Base-by-base conservation (phyloP, 2,797 vertebrate genomes). In the Gallinago stenura region DNA sequence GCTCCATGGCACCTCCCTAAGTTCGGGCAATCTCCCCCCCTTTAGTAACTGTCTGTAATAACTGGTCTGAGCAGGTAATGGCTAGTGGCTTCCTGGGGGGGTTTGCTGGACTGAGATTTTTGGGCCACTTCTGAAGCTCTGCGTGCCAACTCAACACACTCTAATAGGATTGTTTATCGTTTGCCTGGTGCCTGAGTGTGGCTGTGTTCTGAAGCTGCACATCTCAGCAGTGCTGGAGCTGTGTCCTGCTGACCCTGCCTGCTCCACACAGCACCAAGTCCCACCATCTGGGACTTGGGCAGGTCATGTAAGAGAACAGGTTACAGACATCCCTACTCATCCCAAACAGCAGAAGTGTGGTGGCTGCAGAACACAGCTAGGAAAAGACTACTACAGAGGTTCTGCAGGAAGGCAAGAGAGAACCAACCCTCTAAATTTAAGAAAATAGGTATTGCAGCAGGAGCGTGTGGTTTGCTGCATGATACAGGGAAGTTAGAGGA, bases 21-120 rank as follows among this genome's bases (percentile, higher is more conserved):
- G 17, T 6, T 21, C 0, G 3, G 61, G 41, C 5, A 20, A 21
- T 8, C 50, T 39, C 37, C 35, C 41, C 41, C 12, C 2, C 28
- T 69, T 17, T 10, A 24, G 30, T 3, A 13, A 25, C 39, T 15
- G 46, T 24, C 37, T 37, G 37, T 37, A 48, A 11, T 28, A 58
- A 37, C 24, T 6, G 15, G 16, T 39, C 64, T 19, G 24, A 24
- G 31, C 53, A 17, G 14, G 12, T 31, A 21, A 41, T 4, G 31
- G 53, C 65, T 50, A 24, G 53, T 33, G 33, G 37, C n/a, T 20
- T 57, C 35, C 58, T 48, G 46, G 31, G 10, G 4, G n/a, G n/a
- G 43, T 30, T 21, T 51, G 37, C 37, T 13, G 26, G 11, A 46
- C 50, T 37, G 45, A 60, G 81, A 48, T 41, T 70, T 26, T 43